Base-by-base conservation (phyloP, 2,888 invertebrate species). In the Creontiades dilutus region DNA sequence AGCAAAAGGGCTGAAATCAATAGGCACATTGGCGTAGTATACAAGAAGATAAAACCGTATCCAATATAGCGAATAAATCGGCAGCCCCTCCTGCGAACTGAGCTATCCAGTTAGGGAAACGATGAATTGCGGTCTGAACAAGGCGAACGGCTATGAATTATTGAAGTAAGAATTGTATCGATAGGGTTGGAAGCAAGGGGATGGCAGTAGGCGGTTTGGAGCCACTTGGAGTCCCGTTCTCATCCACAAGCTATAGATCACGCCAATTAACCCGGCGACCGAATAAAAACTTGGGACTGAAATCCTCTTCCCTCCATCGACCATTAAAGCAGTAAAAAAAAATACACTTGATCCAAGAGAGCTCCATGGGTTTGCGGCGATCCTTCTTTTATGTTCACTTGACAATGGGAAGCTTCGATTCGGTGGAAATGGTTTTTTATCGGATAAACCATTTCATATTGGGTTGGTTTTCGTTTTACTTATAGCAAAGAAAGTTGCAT, bases 251-350 rank as follows among this genome's bases (percentile, higher is more conserved):
- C 85, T 55, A 61, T 85, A 85, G 85, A 57, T 85, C 85, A 61
- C 85, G 37, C 85, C 85, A 85, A 85, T 85, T 85, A 85, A 85
- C 78, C 78, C 78, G 7, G 46, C 46, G 78, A 47, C 78, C 78
- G 78, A 78, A 78, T 78, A 78, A 78, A 78, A 78, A 78, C 37
- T 46, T 78, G 78, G 78, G 19, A 46, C 78, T n/a, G 78, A 47
- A 78, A 78, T 78, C 46, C 47, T 78, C 9, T 46, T 19, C 78
- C 19, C 78, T 47, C 46, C 47, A 14, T 78, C 46, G 37, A 78
- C 78, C 78, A 78, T 78, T 78, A 78, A 78, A 46, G 28, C 78
- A 78, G 78, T 78, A 28, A 46, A 76, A 76, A 27, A 78, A 78
- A 46, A 28, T 37, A 47, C 14, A 46, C 78, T 78, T 16, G 46